phyloP scores from a whole-genome alignment of 2,113 vertebrate species.

The Sula dactylatra region DNA sequence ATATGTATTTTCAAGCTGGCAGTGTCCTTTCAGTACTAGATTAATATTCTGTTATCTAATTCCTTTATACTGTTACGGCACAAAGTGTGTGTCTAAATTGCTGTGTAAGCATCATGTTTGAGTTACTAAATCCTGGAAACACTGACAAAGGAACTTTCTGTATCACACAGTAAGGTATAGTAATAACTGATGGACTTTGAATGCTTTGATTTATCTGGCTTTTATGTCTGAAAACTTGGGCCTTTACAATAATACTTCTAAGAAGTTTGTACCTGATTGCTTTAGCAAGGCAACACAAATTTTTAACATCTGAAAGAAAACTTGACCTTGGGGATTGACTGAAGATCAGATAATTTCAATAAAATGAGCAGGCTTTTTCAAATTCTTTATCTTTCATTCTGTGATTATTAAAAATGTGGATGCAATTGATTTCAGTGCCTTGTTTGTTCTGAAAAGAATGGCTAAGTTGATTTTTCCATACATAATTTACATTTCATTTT shows the following conservation, averaged over 20 bases:
- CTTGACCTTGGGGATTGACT: neutral
- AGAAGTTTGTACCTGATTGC: neutral
- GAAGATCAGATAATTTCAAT: neutral
- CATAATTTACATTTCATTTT: neutral
- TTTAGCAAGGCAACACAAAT: neutral
- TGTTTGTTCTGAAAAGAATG: neutral
- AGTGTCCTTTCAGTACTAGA: neutral
- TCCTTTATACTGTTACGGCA: neutral
- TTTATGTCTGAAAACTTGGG: neutral
- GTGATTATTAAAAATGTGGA: neutral
- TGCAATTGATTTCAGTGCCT: neutral
- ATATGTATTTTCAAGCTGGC: neutral
- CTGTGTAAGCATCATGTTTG: neutral
- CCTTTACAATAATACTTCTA: neutral
- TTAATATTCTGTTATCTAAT: neutral
- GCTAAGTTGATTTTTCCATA: neutral
- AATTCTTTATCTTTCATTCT: neutral
- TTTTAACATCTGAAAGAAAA: neutral
- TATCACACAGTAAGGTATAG: neutral
- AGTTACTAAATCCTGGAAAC: neutral
- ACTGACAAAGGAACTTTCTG: neutral
- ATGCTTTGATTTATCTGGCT: neutral
- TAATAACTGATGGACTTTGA: neutral
- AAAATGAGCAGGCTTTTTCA: neutral
- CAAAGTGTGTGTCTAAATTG: neutral